Evolutionary conservation across 2,113 vertebrate genomes (phyloP), one percentile per base, ranked within the genome.

Genomic region (Labeo catla): DNA sequence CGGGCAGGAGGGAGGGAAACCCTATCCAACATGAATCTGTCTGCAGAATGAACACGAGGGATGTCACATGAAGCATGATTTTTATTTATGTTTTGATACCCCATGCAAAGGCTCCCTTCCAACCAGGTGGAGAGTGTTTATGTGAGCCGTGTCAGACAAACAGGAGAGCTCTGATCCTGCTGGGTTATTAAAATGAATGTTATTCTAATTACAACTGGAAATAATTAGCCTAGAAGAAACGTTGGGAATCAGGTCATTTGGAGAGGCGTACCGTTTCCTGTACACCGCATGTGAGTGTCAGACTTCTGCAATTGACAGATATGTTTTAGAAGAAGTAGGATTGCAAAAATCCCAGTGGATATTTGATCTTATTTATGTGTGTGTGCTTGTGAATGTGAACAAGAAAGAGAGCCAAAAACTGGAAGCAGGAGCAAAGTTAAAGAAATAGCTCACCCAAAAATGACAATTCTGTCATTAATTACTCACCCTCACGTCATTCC

Each of bases 201-300:
- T 92, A 81, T 91, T 93, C 90, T 93, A 93, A 94, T 95, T 94
- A 88, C 91, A 92, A 94, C 93, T 95, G 94, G 94, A 94, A 94
- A 93, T 93, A 94, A 94, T 95, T 94, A 95, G 92, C 89, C 86
- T 61, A 81, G 76, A 84, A 85, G 76, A 88, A 90, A 91, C 83
- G 90, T 88, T 88, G 91, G 89, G 89, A 93, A 92, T 88, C 84
- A 61, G 92, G 92, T 93, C 89, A 92, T 88, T 91, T 89, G 84
- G 92, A 93, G 73, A 82, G 39, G 28, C 34, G 49, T 86, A 89
- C 87, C 88, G 73, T 88, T 87, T 79, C 76, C 86, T 86, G 84
- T 89, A 91, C 89, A 84, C 91, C 92, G 92, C 91, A 93, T 93
- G 92, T 91, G 87, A 89, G 92, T 92, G 84, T 90, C 80, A 88